These are phyloP conservation scores for Hybognathus amarus DNA, from an alignment of 2,797 vertebrate genomes.

Conservation along the genomic window DNA sequence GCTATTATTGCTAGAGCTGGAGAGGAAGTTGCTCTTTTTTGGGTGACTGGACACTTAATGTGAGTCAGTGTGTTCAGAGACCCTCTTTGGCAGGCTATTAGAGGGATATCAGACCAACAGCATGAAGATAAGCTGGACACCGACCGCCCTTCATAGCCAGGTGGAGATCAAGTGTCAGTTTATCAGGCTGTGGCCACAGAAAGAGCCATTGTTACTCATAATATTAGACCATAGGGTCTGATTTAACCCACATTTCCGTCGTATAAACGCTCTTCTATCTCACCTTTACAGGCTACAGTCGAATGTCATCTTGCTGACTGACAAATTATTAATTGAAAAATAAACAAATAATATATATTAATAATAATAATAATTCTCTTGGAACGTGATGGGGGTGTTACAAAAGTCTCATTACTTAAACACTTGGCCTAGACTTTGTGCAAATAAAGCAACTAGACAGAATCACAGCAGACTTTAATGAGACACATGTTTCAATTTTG, in stretches of 20 bases:
- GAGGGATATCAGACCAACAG: conserved; percentile 55
- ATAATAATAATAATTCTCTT: no score
- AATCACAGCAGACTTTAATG: conserved; percentile 14
- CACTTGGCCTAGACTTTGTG: neutral
- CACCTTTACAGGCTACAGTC: no score
- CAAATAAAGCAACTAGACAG: conserved; percentile 19
- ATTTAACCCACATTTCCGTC: conserved; percentile 22
- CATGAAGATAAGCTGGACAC: conserved; percentile 64
- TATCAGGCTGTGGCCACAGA: conserved; percentile 63
- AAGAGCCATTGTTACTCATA: conserved; percentile 69
- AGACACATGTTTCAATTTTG: conserved; percentile 34
- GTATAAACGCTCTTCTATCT: conserved; percentile 27
- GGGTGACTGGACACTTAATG: conserved; percentile 23
- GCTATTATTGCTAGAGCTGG: neutral
- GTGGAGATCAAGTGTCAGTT: conserved; percentile 68
- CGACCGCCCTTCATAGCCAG: conserved; percentile 46
- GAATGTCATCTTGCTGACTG: neutral
- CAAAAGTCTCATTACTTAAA: neutral
- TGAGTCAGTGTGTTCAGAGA: conserved; percentile 30
- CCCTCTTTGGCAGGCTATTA: conserved; percentile 52
- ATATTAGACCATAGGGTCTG: conserved; percentile 41
- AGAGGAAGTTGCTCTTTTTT: conserved; percentile 3
- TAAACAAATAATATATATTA: no score
- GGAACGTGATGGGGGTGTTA: neutral
- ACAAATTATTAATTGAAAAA: no score